Evolutionary conservation across 2,888 invertebrate species (phyloP).

Genomic region (Phasia obesa): DNA sequence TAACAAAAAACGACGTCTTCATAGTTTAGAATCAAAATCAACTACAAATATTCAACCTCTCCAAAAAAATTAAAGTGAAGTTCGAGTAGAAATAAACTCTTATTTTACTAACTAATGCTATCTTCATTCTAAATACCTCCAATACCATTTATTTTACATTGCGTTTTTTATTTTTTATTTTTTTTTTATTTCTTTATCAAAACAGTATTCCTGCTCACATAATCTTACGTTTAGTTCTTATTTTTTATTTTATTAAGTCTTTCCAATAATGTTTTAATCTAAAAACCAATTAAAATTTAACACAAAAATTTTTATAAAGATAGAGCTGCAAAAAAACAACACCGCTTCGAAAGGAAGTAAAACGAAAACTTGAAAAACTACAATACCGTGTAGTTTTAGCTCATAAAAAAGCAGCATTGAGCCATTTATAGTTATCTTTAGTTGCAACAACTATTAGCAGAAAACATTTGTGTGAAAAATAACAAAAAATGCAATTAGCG

Average conservation of each 20-base stretch:
- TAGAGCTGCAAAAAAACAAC: not conserved
- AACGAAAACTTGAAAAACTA: constrained; percentile 17
- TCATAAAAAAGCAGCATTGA: constrained; percentile 37
- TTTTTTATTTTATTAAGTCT: constrained; percentile 8
- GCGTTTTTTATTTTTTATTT: no score
- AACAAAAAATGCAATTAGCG: constrained; percentile 63
- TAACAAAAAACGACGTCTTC: no score
- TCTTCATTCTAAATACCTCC: no score
- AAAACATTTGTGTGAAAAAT: constrained; percentile 31
- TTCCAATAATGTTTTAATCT: constrained; percentile 28
- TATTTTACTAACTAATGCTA: no score
- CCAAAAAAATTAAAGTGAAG: no score
- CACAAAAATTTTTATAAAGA: constrained; percentile 1
- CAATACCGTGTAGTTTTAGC: constrained; percentile 34
- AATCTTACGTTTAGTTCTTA: not conserved
- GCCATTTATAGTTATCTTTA: constrained; percentile 16
- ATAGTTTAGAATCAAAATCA: no score
- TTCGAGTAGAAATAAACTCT: no score
- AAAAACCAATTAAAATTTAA: constrained; percentile 52
- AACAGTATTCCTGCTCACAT: not conserved
- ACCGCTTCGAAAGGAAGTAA: not conserved
- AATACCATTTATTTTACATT: no score
- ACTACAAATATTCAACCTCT: no score
- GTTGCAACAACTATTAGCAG: not conserved
- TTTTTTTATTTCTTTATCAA: not conserved